These are phyloP conservation scores for Nomada flava DNA, from an alignment of 2,888 invertebrate genomes.

Conservation along the genomic window DNA sequence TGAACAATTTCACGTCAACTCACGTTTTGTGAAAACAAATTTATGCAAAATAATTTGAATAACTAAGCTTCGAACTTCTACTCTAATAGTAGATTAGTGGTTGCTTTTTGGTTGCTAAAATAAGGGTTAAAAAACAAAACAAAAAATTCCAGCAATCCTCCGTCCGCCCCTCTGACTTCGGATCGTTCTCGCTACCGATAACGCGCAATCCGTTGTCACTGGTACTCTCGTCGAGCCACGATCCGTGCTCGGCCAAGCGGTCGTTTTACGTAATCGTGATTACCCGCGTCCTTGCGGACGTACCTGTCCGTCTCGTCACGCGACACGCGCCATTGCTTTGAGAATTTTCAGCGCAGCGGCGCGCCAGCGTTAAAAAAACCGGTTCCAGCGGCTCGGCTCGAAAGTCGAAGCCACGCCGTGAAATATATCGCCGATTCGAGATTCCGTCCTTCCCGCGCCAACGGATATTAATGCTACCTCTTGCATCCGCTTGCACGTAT, in stretches of 20 bases:
- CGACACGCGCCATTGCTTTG: conserved; percentile 65
- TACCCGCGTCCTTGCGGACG: conserved; percentile 64
- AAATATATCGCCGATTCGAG: conserved; percentile 62
- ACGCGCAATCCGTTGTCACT: too few relatives aligned
- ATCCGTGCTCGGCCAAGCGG: background rate
- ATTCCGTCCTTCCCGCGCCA: conserved; percentile 34
- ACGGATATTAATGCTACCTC: background rate
- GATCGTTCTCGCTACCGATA: background rate
- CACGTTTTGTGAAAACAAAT: too few relatives aligned
- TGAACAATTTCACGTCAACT: too few relatives aligned
- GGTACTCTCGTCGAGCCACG: background rate
- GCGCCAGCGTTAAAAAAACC: conserved; percentile 65
- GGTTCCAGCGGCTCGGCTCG: conserved; percentile 56
- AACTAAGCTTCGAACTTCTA: too few relatives aligned
- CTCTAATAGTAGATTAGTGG: too few relatives aligned
- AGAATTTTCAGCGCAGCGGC: conserved; percentile 61
- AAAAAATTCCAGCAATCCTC: too few relatives aligned
- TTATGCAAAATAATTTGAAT: too few relatives aligned
- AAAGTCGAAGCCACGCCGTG: conserved; percentile 48
- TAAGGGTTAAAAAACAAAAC: too few relatives aligned
- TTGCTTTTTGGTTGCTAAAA: too few relatives aligned
- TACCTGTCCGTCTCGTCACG: conserved; percentile 56
- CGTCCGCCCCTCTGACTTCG: too few relatives aligned
- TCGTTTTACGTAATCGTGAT: conserved; percentile 65
- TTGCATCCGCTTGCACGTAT: background rate